Evolutionary conservation across 1,140 invertebrate genomes (phyloP).

Genomic region (Zophobas atratus): DNA sequence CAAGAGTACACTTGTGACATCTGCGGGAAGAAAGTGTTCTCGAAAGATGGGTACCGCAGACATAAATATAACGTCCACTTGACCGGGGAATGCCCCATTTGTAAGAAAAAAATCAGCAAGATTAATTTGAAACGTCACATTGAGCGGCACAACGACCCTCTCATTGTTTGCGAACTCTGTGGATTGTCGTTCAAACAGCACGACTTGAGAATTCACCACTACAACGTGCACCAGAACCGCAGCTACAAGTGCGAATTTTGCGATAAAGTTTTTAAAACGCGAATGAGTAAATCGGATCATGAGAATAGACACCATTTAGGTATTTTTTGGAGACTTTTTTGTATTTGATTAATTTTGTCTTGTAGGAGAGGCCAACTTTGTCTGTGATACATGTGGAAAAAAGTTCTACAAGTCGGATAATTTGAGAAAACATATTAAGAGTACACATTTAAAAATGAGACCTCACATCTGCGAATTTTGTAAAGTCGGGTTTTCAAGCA

Average conservation of each 20-base stretch:
- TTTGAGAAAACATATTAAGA: neutral
- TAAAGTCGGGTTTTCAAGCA: neutral
- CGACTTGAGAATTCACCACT: too few species aligned
- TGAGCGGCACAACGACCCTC: too few species aligned
- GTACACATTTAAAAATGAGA: conserved; percentile 2
- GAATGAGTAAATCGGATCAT: neutral
- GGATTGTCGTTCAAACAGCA: too few species aligned
- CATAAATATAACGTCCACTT: neutral
- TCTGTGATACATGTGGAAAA: conserved; percentile 7
- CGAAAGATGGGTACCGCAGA: neutral
- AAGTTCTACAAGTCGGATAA: neutral
- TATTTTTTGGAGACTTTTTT: neutral
- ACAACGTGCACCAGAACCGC: too few species aligned
- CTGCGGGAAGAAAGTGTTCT: neutral
- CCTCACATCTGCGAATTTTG: conserved; percentile 1
- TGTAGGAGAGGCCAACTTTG: neutral
- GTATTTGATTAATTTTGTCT: neutral
- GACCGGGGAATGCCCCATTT: neutral
- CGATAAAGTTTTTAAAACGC: neutral
- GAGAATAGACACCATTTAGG: neutral
- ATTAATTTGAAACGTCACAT: too few species aligned
- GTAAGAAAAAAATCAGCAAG: neutral
- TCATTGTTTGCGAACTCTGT: too few species aligned
- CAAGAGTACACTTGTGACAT: neutral
- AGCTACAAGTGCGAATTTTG: conserved; percentile 8